Base-by-base conservation (phyloP, 2,888 invertebrate genomes). In the Petrolisthes manimaculis region DNA sequence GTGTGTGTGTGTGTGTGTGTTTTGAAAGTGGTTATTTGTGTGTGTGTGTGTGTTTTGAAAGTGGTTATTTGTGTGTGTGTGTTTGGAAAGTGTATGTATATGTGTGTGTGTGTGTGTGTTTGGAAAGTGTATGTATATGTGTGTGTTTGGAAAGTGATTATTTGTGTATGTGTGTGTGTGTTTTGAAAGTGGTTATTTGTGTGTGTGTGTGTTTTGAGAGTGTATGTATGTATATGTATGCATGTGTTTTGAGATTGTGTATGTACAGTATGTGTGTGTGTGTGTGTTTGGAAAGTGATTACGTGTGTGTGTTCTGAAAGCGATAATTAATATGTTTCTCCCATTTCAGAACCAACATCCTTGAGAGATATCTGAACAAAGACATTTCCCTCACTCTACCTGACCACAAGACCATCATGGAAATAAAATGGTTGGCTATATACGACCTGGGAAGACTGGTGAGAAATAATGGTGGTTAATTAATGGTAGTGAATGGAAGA, bases 361-460 rank as follows among this genome's bases (percentile, higher is more conserved):
- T 97, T 89, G 95, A 96, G 92, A 95, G 96, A 18, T 97, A 97
- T 93, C 95, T 96, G 92, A 96, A 97, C 92, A 96, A 95, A 92
- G 97, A 97, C 92, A 95, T 98, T 92, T 96, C 96, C 0, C 93
- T 98, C 37, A 95, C 95, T 3, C 93, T 98, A 88, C 97, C 97
- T 0, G 97, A 97, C 90, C 95, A 95, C 91, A 97, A 97, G 93
- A 96, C 96, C 93, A 95, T 98, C 89, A 96, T 96, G 0, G 96
- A 97, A 91, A 95, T 97, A 91, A 96, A 96, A 93, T 98, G 98
- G 98, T 94, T 98, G 88, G 96, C 97, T 0, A 94, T 98, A 83
- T 98, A 97, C 93, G 98, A 98, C 94, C 94, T 98, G 78, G 95
- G 95, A 92, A 95, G 95, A 92, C 96, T 97, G 93, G 94, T 94